These are phyloP conservation scores for Diceros bicornis DNA, from an alignment of 2,797 vertebrate species.

Conservation along the genomic window DNA sequence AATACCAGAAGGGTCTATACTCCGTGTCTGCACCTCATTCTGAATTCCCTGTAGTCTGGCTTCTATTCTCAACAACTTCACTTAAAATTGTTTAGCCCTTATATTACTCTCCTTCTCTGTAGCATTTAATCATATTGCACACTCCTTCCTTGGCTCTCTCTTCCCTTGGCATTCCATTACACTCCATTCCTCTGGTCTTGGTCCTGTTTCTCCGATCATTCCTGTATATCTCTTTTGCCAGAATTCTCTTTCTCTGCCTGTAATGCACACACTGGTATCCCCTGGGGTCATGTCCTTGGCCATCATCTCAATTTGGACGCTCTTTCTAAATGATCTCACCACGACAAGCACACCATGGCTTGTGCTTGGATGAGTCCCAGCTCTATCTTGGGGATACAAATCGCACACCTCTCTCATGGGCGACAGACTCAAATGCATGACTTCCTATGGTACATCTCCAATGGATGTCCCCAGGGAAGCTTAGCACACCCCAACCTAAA, in stretches of 20 bases:
- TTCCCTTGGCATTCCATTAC: neutral
- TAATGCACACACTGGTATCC: neutral
- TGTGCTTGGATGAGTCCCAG: conserved; percentile 49
- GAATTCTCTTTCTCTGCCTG: conserved; percentile 42
- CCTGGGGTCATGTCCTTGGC: neutral
- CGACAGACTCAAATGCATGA: neutral
- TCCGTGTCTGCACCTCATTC: neutral
- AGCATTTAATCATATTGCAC: neutral
- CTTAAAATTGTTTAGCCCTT: conserved; percentile 38
- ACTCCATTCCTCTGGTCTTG: conserved; percentile 14
- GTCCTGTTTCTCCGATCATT: conserved; percentile 40
- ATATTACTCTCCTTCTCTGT: neutral
- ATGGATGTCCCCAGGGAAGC: neutral
- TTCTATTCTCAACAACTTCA: neutral
- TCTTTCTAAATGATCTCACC: conserved; percentile 60
- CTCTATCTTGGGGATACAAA: neutral
- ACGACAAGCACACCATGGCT: neutral
- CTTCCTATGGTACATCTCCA: neutral
- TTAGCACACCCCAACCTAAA: neutral
- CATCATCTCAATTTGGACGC: neutral
- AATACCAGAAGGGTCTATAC: neutral
- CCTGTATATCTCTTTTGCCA: conserved; percentile 27
- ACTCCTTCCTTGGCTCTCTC: neutral
- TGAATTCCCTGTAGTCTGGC: neutral
- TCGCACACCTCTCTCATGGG: neutral